Evolutionary conservation across 2,888 invertebrate species (phyloP), one percentile per base, ranked within the genome.

Genomic region (Agrotis exclamationis): DNA sequence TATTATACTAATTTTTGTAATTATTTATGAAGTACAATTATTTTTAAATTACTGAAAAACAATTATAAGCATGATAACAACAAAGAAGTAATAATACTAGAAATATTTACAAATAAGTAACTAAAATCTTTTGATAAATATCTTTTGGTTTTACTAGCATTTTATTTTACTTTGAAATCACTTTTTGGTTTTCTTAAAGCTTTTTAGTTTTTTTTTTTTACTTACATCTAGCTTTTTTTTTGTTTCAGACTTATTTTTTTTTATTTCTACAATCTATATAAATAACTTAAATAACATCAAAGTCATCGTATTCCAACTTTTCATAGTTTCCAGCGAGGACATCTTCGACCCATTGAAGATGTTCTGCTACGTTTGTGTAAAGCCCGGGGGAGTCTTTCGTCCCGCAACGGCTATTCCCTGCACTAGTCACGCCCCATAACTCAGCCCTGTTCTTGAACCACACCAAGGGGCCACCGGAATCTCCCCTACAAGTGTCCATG

Each of bases 381-480:
- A 94, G 83, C 0, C 91, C 93, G 0, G 94, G 94, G 0, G 82
- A 86, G 0, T 88, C 88, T 28, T 85, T 79, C 0, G 87, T 86
- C 1, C 93, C 93, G 20, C 94, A 94, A 2, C 73, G 80, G 0
- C 76, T 72, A 7, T 85, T 88, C 0, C 94, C 94, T 0, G 87
- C 82, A 67, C 91, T 92, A 3, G 90, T 92, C 0, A 94, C 87
- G 0, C 94, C 94, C 84, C 89, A 89, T 0, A 94, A 58, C 48
- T 93, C 92, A 0, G 80, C 84, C 4, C 66, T 85, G 0, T 83
- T 76, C 18, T 82, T 85, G 14, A 85, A 54, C 80, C 87, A 87
- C 3, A 89, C 86, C 0, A 94, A 64, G 3, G 94, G 94, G 0
- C 94, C 93, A 0, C 94, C 94, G 0, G 93, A 93, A 68, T 94